Percentiles rank a stretch among this genome's conserved stretches.
Evolutionary conservation across 2,113 vertebrate genomes (phyloP).

Genomic region (Urocynchramus pylzowi): DNA sequence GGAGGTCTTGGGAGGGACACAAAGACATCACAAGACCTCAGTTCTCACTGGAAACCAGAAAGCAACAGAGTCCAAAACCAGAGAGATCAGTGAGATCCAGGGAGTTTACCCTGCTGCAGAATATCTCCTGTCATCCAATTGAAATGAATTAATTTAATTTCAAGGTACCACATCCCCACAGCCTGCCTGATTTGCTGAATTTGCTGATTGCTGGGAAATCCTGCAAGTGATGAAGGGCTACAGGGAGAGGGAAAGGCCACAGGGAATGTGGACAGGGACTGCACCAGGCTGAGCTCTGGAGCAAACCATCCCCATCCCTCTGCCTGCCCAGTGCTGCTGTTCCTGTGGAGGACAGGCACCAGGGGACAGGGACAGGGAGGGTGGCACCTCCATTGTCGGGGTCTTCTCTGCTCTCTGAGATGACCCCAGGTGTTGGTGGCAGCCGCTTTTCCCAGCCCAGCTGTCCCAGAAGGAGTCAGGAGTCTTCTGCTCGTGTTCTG

Average conservation of each 20-base stretch:
- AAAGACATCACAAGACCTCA: background rate
- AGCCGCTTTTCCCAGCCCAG: too few relatives aligned
- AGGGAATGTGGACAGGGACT: background rate
- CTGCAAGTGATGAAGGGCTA: background rate
- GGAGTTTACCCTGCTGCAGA: background rate
- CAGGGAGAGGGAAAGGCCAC: background rate
- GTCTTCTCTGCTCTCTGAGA: too few relatives aligned
- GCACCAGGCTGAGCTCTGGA: background rate
- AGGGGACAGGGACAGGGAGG: background rate
- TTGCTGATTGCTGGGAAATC: background rate
- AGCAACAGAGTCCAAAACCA: background rate
- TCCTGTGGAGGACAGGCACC: background rate
- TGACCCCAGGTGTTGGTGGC: too few relatives aligned
- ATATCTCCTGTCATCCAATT: background rate
- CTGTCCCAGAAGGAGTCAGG: too few relatives aligned
- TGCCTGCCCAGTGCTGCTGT: background rate
- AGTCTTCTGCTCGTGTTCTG: too few relatives aligned
- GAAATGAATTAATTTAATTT: background rate
- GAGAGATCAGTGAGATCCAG: background rate
- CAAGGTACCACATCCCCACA: background rate
- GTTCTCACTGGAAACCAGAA: background rate
- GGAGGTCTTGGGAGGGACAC: background rate
- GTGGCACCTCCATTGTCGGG: too few relatives aligned
- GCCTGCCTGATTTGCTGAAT: background rate
- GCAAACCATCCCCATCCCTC: background rate